Evolutionary conservation across 2,113 vertebrate species (phyloP), one percentile per base, ranked within the genome.

Genomic region (Globicephala melas): DNA sequence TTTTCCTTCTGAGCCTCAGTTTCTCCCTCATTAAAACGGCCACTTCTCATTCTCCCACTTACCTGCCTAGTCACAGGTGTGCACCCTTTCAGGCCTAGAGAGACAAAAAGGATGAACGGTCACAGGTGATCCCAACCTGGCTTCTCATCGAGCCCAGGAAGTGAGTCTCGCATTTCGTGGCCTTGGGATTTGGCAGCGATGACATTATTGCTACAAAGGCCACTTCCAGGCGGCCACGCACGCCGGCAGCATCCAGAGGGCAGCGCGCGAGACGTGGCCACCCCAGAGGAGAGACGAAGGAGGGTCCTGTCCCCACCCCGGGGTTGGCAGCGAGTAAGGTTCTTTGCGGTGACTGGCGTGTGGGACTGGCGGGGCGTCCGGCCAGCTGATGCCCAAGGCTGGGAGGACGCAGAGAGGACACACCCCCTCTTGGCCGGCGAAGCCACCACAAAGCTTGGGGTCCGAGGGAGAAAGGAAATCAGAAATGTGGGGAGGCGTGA

Each of bases 331-430:
- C 3, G 15, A 62, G 25, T 1, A 47, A 38, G 28, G 18, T 20
- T 63, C 41, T 13, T 20, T 6, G 21, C 2, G 9, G 28, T 36
- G 41, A 36, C 53, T 0, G 0, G 2, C 31, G 21, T 18, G 3
- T 4, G 55, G 5, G 13, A 25, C n/a, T 36, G 33, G 80, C 0
- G 0, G 50, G 47, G 8, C 31, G 0, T 26, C 88, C 5, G 11
- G 33, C 80, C 13, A 50, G 38, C 50, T 33, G 38, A 80, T 8
- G 90, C 36, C 73, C 17, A 10, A 38, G 53, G 70, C 63, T 20
- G 44, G 68, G 50, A 33, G 13, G 6, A 74, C 7, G 47, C 44
- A n/a, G 79, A 8, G 10, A 31, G 18, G 31, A 28, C 13, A 50
- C n/a, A 26, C 38, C 60, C 31, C 50, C 8, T 5, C 76, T 4